A percentile compares a stretch with the other conserved stretches of the same genome.
These are phyloP conservation scores for Eulemur albifrons DNA, from an alignment of 2,797 vertebrate species.

Conservation along the genomic window DNA sequence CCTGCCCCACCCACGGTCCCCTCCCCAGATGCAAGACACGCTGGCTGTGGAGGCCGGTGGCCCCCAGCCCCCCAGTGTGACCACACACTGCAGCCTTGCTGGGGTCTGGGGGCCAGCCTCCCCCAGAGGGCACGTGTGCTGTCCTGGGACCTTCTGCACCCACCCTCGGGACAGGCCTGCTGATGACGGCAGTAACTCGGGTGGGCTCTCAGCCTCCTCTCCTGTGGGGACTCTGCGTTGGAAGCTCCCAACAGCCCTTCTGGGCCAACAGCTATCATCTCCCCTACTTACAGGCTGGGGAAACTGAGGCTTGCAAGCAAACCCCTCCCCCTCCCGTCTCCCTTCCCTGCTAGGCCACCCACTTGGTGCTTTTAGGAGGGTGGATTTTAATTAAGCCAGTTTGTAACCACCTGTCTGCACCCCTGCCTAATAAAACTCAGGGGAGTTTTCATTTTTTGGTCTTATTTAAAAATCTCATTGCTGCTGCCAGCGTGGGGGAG, in stretches of 20 bases:
- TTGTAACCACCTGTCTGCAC: constrained; percentile 85
- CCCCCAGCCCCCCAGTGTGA: too few relatives aligned
- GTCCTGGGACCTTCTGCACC: background rate
- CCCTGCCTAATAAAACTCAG: constrained; percentile 84
- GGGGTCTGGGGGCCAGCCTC: background rate
- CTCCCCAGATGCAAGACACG: background rate
- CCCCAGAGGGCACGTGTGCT: fast-evolving
- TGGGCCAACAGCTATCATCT: fast-evolving
- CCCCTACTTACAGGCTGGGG: background rate
- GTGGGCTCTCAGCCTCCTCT: background rate
- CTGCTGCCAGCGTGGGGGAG: background rate
- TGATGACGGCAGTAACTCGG: background rate
- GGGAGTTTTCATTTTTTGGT: constrained; percentile 79
- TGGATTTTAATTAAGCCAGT: constrained; percentile 84
- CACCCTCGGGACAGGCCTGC: background rate
- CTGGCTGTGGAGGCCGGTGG: fast-evolving
- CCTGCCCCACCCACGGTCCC: fast-evolving
- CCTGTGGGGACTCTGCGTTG: fast-evolving
- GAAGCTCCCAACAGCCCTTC: background rate
- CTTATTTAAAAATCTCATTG: constrained; percentile 73
- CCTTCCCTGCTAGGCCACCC: constrained; percentile 64
- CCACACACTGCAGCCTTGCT: background rate
- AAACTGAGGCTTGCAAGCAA: background rate
- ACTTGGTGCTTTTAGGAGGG: constrained; percentile 66
- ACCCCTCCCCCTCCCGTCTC: background rate